These are phyloP conservation scores for Heterodera carotae DNA, from an alignment of 1,140 invertebrate genomes.

Conservation along the genomic window DNA sequence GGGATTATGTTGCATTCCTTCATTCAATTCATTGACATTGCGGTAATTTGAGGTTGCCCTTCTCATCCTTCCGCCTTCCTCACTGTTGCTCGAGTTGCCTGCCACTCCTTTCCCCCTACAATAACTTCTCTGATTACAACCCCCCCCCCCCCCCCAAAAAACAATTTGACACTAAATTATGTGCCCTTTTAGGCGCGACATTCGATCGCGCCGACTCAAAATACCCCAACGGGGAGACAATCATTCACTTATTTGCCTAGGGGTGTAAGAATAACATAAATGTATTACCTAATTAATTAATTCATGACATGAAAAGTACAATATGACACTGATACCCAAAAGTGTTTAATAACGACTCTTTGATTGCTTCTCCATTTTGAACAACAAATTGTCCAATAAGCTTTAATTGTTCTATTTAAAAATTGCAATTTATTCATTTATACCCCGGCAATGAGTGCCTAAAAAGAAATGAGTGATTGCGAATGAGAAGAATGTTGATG, in stretches of 20 bases:
- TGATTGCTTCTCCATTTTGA: too few relatives aligned
- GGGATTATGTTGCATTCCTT: slow-evolving; percentile 9
- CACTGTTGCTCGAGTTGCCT: background rate
- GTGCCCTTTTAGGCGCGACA: background rate
- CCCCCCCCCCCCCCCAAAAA: too few relatives aligned
- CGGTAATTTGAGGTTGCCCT: slow-evolving; percentile 12
- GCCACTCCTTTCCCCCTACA: background rate
- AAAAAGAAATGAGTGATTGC: background rate
- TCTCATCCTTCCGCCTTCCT: background rate
- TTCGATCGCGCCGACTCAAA: background rate
- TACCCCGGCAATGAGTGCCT: background rate
- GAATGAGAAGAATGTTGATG: background rate
- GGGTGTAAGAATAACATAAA: background rate
- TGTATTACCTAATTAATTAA: background rate
- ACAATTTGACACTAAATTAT: background rate
- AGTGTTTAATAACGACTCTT: too few relatives aligned
- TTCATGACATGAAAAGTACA: too few relatives aligned
- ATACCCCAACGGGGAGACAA: background rate
- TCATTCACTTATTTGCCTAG: too few relatives aligned
- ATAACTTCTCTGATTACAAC: slow-evolving; percentile 4
- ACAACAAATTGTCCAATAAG: too few relatives aligned
- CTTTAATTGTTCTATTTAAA: too few relatives aligned
- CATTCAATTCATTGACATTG: background rate
- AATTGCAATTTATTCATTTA: too few relatives aligned
- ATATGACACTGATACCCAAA: too few relatives aligned